Evolutionary conservation across 1,140 invertebrate species (phyloP), one percentile per base, ranked within the genome.

Genomic region (Nebria ingens): DNA sequence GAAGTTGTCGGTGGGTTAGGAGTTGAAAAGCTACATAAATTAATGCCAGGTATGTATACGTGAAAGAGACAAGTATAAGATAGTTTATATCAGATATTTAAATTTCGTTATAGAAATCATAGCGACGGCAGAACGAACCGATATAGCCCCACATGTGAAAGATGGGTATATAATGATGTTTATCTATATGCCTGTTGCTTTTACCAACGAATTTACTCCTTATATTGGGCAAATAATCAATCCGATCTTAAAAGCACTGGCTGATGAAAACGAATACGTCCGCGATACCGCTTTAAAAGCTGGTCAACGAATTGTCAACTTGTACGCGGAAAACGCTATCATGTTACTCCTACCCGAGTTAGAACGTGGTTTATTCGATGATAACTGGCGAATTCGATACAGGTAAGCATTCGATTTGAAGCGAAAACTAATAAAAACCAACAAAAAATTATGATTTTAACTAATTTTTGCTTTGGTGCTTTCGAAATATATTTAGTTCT

Each of bases 161-260:
- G 97, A 99, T 76, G 97, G 97, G 21, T 99, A 99, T 73, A 97
- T 99, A 50, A 97, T 99, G 92, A 94, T 99, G 90, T 99, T 98
- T 71, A 99, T 99, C 68, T 99, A 98, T 71, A 90, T 99, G 84
- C 97, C 97, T 0, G 86, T 87, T 57, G 93, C 95, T 1, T 98
- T 99, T 73, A 92, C 89, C 1, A 83, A 87, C 51, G 91, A 95
- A 65, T 99, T 99, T 69, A 89, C 90, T 3, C 88, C 89, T 0
- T 99, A 98, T 70, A 96, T 99, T 64, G 92, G 93, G 0, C 89
- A 93, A 68, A 97, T 99, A 57, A 94, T 99, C 61, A 97, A 93
- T 71, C 94, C 96, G 0, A 98, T 99, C 64, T 73, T 99, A 11
- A 93, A 97, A 74, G 96, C 95, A 11, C 75, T 99, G 20, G 95